Evolutionary conservation across 2,888 invertebrate genomes (phyloP), one percentile per base, ranked within the genome.

Genomic region (Sarcophaga carnaria): DNA sequence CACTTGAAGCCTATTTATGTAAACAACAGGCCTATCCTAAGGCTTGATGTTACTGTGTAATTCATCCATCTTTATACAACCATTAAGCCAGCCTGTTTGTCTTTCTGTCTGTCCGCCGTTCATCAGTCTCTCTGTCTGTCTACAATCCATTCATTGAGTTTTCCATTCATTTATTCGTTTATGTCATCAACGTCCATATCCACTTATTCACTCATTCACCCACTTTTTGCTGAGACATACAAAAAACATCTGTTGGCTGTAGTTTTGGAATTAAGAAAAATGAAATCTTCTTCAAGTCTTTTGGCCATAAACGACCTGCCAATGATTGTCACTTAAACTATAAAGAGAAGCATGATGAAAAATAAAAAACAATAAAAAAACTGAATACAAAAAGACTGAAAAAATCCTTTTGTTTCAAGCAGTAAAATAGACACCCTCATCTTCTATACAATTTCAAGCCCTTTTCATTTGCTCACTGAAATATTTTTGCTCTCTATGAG

Each of bases 301-400:
- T 86, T 76, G 12, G 47, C 75, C 84, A 84, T 84, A 69, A 84
- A 87, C 84, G 87, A 87, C 87, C 84, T 87, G 87, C 81, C 87
- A 84, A 84, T 87, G 84, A 84, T 76, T 84, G 81, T 84, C 87
- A 87, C 87, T 87, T 87, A 81, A 75, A 80, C 37, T 37, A 37
- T 37, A 37, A 6, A 37, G 37, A 37, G 37, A 27, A 37, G 37
- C 37, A 37, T 37, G 37, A 37, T 37, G 37, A 37, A 37, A 37
- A 37, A 27, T 27, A 27, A 4, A 77, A 27, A 25, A 25, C 20
- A 1, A 64, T 59, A 71, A 20, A 62, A 71, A 66, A 27, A 62
- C 54, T 60, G n/a, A 77, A 22, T 37, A 47, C 22, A 66, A 17
- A 27, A 59, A 47, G n/a, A 12, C 49, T 49, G 49, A 37, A 20